Percentiles rank a stretch among this genome's conserved stretches.
Evolutionary conservation across 2,888 invertebrate genomes (phyloP).

Genomic region (Megalurothrips usitatus): DNA sequence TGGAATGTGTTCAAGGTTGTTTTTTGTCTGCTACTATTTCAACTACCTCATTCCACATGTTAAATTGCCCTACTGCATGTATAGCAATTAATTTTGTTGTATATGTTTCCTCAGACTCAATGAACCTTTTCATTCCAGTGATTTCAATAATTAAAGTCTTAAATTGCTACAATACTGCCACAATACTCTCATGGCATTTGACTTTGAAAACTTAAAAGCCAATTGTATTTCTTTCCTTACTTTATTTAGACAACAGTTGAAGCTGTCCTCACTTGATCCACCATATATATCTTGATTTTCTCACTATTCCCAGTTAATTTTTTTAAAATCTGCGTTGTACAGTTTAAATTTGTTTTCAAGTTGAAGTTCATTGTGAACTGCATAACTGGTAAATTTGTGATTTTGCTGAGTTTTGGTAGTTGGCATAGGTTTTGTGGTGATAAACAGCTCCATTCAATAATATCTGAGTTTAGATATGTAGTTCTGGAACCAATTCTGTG

Average conservation of each 20-base stretch:
- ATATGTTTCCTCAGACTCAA: neutral
- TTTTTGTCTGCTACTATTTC: neutral
- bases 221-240: neutral
- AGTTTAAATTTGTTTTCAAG: constrained; percentile 11
- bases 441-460: neutral
- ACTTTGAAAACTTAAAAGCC: neutral
- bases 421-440: constrained; percentile 8
- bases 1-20: neutral
- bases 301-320: neutral
- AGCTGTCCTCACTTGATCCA: neutral
- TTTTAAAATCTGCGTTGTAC: neutral
- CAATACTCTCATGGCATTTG: neutral
- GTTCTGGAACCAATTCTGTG: constrained; percentile 13
- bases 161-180: neutral
- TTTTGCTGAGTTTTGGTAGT: neutral
- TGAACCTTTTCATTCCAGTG: neutral
- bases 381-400: neutral
- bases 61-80: neutral
- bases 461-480: neutral
- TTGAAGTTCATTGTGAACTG: neutral
- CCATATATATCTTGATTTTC: neutral
- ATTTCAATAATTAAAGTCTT: neutral
- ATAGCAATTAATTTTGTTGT: neutral
- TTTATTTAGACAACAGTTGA: too few species aligned
- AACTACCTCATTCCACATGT: constrained; percentile 20